Conservation (phyloP, 2,888 invertebrate genomes). For the Conistra vaccinii region DNA sequence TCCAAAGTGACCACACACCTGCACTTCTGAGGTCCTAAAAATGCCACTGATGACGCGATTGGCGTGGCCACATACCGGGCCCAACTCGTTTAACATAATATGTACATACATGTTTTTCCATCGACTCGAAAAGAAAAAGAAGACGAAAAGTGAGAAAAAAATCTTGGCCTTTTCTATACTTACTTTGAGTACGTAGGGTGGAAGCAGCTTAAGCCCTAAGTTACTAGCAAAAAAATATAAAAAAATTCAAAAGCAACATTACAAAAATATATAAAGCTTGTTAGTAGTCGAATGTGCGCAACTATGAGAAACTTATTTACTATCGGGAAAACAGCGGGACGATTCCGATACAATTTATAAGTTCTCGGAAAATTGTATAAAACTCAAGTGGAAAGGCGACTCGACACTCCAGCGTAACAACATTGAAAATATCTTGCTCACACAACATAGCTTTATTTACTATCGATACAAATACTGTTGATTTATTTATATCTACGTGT, state of each 20-base stretch:
- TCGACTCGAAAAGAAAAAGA: too few species aligned
- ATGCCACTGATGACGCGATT: too few species aligned
- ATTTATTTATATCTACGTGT: not conserved
- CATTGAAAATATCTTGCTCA: constrained; percentile 16
- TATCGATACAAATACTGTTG: not conserved
- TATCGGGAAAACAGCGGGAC: not conserved
- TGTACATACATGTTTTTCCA: too few species aligned
- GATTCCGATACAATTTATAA: constrained; percentile 18
- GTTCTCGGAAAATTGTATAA: constrained; percentile 30
- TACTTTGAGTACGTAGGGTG: not conserved
- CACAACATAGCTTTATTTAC: not conserved
- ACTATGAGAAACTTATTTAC: constrained; percentile 27
- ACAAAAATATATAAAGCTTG: constrained; percentile 18
- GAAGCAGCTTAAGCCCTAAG: too few species aligned
- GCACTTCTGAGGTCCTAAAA: too few species aligned
- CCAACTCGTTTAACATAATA: too few species aligned
- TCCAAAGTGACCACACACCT: too few species aligned
- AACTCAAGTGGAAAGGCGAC: constrained; percentile 25
- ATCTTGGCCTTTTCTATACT: not conserved
- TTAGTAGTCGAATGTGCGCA: constrained; percentile 9
- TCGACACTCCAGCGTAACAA: not conserved
- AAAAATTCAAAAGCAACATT: not conserved
- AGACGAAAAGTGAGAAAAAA: too few species aligned
- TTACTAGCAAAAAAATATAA: too few species aligned
- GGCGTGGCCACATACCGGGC: too few species aligned